Evolutionary conservation across 2,888 invertebrate species (phyloP).

Genomic region (Diadegma fenestrale): DNA sequence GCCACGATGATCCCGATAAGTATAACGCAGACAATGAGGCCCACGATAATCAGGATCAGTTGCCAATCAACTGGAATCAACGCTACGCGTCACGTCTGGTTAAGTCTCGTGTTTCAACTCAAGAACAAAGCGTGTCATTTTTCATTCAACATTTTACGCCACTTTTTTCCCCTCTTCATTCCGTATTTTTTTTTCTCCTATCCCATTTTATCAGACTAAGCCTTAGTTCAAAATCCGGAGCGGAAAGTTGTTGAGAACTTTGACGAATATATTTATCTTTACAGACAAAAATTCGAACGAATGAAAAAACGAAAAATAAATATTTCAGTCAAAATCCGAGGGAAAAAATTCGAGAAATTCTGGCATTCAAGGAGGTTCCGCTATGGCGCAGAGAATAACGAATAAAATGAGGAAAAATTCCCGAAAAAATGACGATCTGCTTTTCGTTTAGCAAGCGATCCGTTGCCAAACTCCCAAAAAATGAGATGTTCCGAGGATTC

Average conservation of each 20-base stretch:
- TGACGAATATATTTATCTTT: not conserved
- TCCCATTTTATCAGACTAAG: not conserved
- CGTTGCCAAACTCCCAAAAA: too few species aligned
- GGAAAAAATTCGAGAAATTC: not conserved
- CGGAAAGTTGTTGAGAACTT: not conserved
- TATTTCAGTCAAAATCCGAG: too few species aligned
- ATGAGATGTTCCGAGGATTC: too few species aligned
- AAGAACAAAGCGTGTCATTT: constrained; percentile 59
- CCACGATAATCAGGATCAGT: constrained; percentile 90
- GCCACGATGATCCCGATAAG: constrained; percentile 93
- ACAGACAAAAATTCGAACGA: too few species aligned
- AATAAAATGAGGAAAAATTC: too few species aligned
- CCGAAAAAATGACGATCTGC: too few species aligned
- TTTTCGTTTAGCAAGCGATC: too few species aligned
- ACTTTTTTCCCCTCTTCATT: not conserved
- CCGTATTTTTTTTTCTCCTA: not conserved
- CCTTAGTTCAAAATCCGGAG: not conserved
- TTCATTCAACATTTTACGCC: constrained; percentile 18
- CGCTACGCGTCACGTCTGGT: constrained; percentile 82
- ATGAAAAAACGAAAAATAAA: not conserved
- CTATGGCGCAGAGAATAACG: too few species aligned
- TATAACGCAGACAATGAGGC: constrained; percentile 94
- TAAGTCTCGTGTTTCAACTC: constrained; percentile 78
- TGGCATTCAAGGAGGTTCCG: too few species aligned
- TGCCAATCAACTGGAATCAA: constrained; percentile 85